A percentile compares a stretch with the other conserved stretches of the same genome.
phyloP scores from a whole-genome alignment of 2,113 vertebrate species.

The Cavia porcellus region DNA sequence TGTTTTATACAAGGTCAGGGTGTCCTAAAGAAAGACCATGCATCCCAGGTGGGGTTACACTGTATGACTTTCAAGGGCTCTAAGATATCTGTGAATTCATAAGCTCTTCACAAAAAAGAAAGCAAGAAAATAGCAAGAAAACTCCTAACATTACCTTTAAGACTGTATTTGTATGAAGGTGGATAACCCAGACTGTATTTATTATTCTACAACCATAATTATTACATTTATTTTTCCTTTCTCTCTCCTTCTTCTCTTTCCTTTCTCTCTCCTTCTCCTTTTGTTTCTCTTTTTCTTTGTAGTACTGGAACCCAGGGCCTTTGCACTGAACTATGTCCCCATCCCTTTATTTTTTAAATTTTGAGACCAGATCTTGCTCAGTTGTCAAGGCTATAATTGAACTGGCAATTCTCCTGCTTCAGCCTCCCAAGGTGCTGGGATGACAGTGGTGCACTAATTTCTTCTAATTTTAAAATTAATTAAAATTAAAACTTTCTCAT shows the following conservation, averaged over 20 bases:
- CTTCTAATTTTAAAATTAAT: conserved; percentile 26
- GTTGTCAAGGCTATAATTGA: neutral
- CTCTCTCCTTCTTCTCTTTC: neutral
- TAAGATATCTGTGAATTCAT: neutral
- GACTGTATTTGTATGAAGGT: neutral
- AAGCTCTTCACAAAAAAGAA: neutral
- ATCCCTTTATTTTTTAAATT: neutral
- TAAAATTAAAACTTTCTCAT: neutral
- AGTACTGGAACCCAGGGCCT: neutral
- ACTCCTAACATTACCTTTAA: neutral
- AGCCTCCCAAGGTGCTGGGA: neutral
- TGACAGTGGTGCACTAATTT: neutral
- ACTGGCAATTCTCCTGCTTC: neutral
- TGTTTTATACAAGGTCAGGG: neutral
- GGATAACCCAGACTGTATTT: neutral
- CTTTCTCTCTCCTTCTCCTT: neutral
- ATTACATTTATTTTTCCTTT: neutral
- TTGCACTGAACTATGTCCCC: neutral
- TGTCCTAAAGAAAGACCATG: neutral
- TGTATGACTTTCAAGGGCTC: no score
- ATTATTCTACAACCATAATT: neutral
- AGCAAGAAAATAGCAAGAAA: neutral
- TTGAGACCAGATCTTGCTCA: neutral
- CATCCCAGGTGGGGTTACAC: neutral
- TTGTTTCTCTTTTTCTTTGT: neutral